A percentile compares a stretch with the other conserved stretches of the same genome.
phyloP scores from a whole-genome alignment of 2,797 vertebrate species.

The Setipinna tenuifilis region DNA sequence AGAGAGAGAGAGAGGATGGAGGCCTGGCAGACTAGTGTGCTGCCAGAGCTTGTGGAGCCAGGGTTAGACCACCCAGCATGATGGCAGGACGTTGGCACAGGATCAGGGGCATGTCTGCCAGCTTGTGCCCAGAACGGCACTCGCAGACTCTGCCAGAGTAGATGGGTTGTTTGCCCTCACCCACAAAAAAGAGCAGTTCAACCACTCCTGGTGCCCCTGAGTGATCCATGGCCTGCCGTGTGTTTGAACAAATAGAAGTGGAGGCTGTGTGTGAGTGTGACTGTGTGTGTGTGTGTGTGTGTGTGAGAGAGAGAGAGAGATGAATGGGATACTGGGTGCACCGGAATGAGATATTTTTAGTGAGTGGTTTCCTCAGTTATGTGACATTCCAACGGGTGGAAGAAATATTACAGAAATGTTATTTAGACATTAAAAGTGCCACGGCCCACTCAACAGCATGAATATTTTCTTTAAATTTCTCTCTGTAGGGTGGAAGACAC shows the following conservation, averaged over 20 bases:
- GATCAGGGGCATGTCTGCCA: constrained; percentile 67
- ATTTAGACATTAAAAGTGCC: not conserved
- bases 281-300: constrained; percentile 38
- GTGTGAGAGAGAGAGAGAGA: constrained; percentile 52
- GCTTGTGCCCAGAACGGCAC: constrained; percentile 57
- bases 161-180: constrained; percentile 63
- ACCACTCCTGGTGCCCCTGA: constrained; percentile 25
- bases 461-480: constrained; percentile 9
- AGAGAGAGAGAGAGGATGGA: constrained; percentile 44
- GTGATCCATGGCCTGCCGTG: constrained; percentile 28
- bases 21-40: constrained; percentile 42
- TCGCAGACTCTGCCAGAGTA: constrained; percentile 71
- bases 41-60: constrained; percentile 75
- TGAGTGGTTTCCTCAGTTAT: constrained; percentile 62
- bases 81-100: constrained; percentile 77
- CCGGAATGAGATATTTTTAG: constrained; percentile 74
- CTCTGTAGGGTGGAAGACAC: not conserved
- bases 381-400: constrained; percentile 46
- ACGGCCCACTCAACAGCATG: not conserved
- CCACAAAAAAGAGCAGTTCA: constrained; percentile 31
- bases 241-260: constrained; percentile 30
- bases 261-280: constrained; percentile 24
- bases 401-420: constrained; percentile 37
- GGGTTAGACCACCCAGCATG: constrained; percentile 79
- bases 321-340: constrained; percentile 51